Evolutionary conservation across 2,113 vertebrate species (phyloP), one percentile per base, ranked within the genome.

Genomic region (Aramus guarauna): DNA sequence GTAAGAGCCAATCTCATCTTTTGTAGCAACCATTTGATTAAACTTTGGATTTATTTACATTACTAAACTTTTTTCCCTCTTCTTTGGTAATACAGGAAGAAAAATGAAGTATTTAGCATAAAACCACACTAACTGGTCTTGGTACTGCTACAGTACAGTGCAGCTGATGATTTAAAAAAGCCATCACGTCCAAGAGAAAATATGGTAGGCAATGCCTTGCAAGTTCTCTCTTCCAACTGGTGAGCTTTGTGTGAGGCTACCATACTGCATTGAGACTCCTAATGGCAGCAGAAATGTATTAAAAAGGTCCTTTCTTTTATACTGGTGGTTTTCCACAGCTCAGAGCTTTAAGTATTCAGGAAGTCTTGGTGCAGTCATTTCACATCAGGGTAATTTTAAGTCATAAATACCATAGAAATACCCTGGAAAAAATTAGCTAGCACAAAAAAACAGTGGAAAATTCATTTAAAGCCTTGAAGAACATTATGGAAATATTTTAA

Each of bases 401-500:
- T 72, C 58, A 71, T 8, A 88, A 90, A 71, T 47, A 47, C 20
- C 9, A 32, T 63, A 37, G 34, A 79, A 94, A 87, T 24, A 82
- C 7, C 3, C 15, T 37, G 12, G 48, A 9, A 63, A 94, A 88
- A 73, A 95, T 59, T 3, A 83, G 4, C 17, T 15, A 77, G 16
- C 9, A 66, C 20, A 86, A 92, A 92, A 86, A 2, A 15, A 68
- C 11, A 36, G 32, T 67, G 52, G 20, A 95, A 93, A 92, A 83
- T 55, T 90, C 15, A 67, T 85, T 74, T 60, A 68, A 92, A 94
- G 14, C 14, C 27, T 87, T 53, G 55, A 91, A 86, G 66, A 67
- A 78, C 8, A n/a, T 50, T 78, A 68, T 69, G 58, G 92, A 85
- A 87, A 78, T 91, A 90, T 85, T 91, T 87, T 95, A 95, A 87